Conservation (phyloP, 2,797 vertebrate species). For the Smutsia temminckii region DNA sequence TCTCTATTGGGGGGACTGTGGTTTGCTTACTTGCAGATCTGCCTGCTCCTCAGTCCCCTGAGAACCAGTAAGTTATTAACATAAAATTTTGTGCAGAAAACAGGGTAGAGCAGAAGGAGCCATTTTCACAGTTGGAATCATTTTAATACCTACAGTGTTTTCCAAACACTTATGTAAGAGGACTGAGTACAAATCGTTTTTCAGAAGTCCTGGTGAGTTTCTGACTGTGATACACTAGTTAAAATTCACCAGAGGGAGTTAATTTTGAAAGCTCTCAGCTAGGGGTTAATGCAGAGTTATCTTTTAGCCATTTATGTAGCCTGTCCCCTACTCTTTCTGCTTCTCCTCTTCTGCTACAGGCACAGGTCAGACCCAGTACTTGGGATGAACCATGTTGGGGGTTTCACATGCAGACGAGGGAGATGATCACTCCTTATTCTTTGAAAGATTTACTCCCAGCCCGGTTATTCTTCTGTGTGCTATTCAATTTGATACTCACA, state of each 20-base stretch:
- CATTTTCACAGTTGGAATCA: conserved; percentile 77
- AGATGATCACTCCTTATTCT: neutral
- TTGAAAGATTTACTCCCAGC: neutral
- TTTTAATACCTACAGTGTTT: conserved; percentile 76
- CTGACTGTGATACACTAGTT: conserved; percentile 69
- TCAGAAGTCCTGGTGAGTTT: conserved; percentile 54
- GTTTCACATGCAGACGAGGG: neutral
- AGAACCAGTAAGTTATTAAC: conserved; percentile 62
- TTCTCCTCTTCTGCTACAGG: neutral
- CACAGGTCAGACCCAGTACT: neutral
- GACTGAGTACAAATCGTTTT: conserved; percentile 31
- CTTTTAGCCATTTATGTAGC: neutral
- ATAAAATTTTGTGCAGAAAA: conserved; percentile 65
- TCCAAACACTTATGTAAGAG: conserved; percentile 74
- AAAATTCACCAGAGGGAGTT: conserved; percentile 75
- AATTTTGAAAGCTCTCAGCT: conserved; percentile 68
- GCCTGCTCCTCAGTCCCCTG: conserved; percentile 38
- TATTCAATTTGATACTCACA: neutral
- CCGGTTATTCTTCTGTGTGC: neutral
- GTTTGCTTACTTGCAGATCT: conserved; percentile 57
- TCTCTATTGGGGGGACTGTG: neutral
- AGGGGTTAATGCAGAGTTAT: conserved; percentile 58
- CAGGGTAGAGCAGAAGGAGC: conserved; percentile 64
- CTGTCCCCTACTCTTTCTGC: neutral
- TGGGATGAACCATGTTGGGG: neutral